These are phyloP conservation scores for Aepyceros melampus DNA, from an alignment of 2,113 vertebrate genomes.

Conservation along the genomic window DNA sequence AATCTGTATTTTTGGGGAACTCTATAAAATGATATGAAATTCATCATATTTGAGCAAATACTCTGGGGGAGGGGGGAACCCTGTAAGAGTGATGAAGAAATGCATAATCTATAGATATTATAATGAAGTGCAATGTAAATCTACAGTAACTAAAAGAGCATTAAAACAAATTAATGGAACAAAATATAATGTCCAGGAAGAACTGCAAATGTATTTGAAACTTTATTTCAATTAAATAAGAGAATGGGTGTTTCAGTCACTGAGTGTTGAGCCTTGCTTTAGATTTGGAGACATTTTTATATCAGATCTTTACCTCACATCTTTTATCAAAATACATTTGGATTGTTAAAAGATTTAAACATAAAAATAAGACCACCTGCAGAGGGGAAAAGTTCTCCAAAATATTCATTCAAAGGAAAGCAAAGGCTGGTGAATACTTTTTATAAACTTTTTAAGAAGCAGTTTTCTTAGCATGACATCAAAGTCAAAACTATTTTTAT, in stretches of 20 bases:
- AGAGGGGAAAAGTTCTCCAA: not conserved
- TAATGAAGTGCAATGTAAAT: too few relatives aligned
- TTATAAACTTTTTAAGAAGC: not conserved
- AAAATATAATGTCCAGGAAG: not conserved
- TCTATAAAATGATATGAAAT: not conserved
- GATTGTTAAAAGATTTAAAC: not conserved
- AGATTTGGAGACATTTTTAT: too few relatives aligned
- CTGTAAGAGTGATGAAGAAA: not conserved
- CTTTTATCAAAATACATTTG: not conserved
- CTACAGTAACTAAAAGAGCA: not conserved
- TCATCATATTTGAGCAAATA: not conserved
- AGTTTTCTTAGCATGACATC: not conserved
- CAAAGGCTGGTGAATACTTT: not conserved
- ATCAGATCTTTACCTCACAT: not conserved
- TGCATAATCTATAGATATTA: not conserved
- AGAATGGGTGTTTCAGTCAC: accelerated
- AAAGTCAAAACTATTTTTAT: not conserved
- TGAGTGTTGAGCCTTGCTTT: not conserved
- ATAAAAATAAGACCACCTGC: not conserved
- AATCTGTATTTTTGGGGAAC: not conserved
- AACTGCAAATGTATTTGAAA: not conserved
- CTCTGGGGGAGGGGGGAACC: accelerated
- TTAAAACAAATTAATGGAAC: not conserved
- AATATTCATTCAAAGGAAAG: not conserved
- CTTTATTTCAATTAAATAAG: not conserved